These are phyloP conservation scores for Anthopleura xanthogrammica DNA, from an alignment of 92 coral and sea anemone genomes.

Conservation along the genomic window DNA sequence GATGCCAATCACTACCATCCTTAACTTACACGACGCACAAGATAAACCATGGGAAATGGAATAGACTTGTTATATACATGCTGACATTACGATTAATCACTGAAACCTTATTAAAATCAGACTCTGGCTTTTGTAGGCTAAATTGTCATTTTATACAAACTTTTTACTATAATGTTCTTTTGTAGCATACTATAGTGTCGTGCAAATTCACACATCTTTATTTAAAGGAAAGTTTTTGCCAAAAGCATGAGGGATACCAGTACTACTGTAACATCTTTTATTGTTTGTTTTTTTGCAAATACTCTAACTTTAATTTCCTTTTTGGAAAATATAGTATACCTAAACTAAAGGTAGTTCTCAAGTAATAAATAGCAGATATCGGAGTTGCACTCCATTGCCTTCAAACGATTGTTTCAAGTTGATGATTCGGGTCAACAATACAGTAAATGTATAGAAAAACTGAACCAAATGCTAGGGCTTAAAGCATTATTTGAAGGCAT, in stretches of 20 bases:
- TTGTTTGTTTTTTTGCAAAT: background rate
- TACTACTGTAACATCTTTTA: background rate
- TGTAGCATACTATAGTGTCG: background rate
- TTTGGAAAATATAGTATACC: background rate
- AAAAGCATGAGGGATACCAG: background rate
- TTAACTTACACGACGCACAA: slow-evolving; percentile 88
- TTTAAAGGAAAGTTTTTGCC: background rate
- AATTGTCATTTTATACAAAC: background rate
- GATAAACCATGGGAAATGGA: slow-evolving; percentile 46
- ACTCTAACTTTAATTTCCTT: background rate
- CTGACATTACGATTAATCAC: background rate
- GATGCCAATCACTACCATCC: slow-evolving; percentile 90
- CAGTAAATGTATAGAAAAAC: no score
- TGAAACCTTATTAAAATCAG: background rate
- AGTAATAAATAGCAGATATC: no score
- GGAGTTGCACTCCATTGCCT: no score
- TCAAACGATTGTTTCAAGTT: no score
- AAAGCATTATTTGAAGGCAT: no score
- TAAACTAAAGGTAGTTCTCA: no score
- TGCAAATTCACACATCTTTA: background rate
- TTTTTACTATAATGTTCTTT: background rate
- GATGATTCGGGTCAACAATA: no score
- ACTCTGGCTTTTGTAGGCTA: background rate
- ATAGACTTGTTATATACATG: background rate
- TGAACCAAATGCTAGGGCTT: no score